Evolutionary conservation across 2,797 vertebrate genomes (phyloP).

Genomic region (Propithecus deckenii): DNA sequence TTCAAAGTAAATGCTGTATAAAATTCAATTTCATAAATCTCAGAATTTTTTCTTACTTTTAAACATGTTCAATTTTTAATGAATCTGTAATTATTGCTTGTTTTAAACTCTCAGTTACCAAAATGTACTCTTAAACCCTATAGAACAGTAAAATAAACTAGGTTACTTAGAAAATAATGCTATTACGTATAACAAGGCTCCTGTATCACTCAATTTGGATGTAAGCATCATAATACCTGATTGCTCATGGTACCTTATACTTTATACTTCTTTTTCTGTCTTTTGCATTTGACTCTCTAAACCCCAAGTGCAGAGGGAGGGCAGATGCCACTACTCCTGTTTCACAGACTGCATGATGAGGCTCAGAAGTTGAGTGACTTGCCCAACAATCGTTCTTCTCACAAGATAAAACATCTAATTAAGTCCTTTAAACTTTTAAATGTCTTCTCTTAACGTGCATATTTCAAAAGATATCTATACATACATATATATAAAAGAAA

Average conservation of each 20-base stretch:
- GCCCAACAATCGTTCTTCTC: neutral
- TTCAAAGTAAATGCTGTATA: neutral
- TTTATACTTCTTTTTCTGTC: neutral
- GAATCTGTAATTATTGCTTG: conserved; percentile 28
- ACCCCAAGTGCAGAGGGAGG: neutral
- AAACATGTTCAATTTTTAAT: conserved; percentile 3
- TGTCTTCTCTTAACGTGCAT: neutral
- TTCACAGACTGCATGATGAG: neutral
- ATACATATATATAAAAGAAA: neutral
- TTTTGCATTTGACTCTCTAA: neutral
- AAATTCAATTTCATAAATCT: neutral
- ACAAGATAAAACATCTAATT: neutral
- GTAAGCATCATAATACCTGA: neutral
- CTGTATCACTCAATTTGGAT: neutral
- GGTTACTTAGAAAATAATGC: conserved; percentile 31
- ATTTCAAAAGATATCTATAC: neutral
- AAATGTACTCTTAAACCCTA: neutral
- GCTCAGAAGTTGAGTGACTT: neutral
- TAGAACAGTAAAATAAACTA: conserved; percentile 10
- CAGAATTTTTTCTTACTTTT: neutral
- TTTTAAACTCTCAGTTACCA: conserved; percentile 30
- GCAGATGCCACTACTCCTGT: neutral
- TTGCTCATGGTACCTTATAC: neutral
- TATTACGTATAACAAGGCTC: neutral
- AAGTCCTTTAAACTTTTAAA: neutral